Conservation (phyloP, 1,140 invertebrate genomes). For the Lasaia peninsularis region DNA sequence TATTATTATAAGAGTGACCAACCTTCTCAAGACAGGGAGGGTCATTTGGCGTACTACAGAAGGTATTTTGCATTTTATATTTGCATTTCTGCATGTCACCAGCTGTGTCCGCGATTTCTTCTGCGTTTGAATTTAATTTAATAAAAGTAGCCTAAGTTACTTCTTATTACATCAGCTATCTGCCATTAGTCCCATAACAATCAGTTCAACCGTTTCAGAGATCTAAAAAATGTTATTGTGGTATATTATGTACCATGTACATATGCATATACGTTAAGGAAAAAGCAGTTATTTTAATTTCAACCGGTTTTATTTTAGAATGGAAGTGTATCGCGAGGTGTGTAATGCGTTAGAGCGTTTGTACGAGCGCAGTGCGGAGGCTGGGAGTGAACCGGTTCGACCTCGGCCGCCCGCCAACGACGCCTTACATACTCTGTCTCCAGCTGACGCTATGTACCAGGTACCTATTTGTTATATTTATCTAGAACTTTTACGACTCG, state of each 20-base stretch:
- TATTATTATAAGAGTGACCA: constrained; percentile 94
- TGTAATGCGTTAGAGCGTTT: constrained; percentile 88
- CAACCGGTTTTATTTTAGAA: constrained; percentile 71
- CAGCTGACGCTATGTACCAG: constrained; percentile 70
- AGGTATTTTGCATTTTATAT: constrained; percentile 63
- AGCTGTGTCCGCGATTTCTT: too few species aligned
- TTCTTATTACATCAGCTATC: too few species aligned
- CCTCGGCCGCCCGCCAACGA: constrained; percentile 49
- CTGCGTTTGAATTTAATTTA: too few species aligned
- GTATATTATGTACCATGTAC: neutral
- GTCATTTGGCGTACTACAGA: constrained; percentile 83
- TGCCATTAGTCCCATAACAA: too few species aligned
- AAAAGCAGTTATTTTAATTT: too few species aligned
- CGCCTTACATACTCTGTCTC: constrained; percentile 55
- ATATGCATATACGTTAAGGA: too few species aligned
- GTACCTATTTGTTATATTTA: constrained; percentile 28
- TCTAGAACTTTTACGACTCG: too few species aligned
- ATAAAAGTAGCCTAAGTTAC: too few species aligned
- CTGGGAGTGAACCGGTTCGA: constrained; percentile 53
- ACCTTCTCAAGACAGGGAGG: constrained; percentile 85
- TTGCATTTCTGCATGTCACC: too few species aligned
- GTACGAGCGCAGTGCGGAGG: constrained; percentile 82
- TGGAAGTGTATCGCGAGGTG: constrained; percentile 94
- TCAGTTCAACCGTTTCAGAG: too few species aligned
- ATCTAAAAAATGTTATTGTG: neutral